Evolutionary conservation across 2,113 vertebrate species (phyloP).

Genomic region (Maylandia zebra): DNA sequence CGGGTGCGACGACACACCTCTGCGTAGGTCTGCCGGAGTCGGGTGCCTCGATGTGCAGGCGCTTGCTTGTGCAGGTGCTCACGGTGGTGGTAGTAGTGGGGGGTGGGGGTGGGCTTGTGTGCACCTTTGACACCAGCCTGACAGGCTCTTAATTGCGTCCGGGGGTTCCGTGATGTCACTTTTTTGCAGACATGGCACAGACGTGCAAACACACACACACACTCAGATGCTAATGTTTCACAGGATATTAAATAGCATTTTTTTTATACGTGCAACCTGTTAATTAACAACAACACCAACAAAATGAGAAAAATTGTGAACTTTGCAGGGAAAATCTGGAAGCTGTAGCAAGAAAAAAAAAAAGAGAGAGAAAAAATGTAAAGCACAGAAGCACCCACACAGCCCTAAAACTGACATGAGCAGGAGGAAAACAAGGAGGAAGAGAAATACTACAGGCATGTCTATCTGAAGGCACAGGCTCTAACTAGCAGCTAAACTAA

Average conservation of each 20-base stretch:
- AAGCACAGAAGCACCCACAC: not conserved
- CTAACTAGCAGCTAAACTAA: not conserved
- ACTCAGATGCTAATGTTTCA: not conserved
- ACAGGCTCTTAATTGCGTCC: slow-evolving; percentile 65
- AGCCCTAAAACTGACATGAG: not conserved
- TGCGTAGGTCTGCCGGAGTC: not conserved
- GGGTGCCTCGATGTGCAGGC: slow-evolving; percentile 11
- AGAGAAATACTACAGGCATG: not conserved
- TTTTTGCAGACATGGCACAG: not conserved
- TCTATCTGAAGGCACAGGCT: slow-evolving; percentile 2
- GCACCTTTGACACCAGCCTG: slow-evolving; percentile 50
- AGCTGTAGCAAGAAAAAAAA: not conserved
- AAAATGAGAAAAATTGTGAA: not conserved
- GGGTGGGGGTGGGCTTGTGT: not conserved
- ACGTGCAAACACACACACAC: not conserved
- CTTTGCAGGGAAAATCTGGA: not conserved
- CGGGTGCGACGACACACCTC: not conserved
- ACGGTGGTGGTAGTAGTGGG: not conserved
- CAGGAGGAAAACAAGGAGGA: not conserved
- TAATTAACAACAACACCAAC: slow-evolving; percentile 14
- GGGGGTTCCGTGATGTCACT: slow-evolving; percentile 6
- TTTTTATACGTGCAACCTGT: not conserved
- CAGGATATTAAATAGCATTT: not conserved
- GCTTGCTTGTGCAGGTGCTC: not conserved
- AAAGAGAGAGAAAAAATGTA: not conserved